A percentile compares a stretch with the other conserved stretches of the same genome.
phyloP scores from a whole-genome alignment of 2,888 invertebrate genomes.

The Microplitis manilae region DNA sequence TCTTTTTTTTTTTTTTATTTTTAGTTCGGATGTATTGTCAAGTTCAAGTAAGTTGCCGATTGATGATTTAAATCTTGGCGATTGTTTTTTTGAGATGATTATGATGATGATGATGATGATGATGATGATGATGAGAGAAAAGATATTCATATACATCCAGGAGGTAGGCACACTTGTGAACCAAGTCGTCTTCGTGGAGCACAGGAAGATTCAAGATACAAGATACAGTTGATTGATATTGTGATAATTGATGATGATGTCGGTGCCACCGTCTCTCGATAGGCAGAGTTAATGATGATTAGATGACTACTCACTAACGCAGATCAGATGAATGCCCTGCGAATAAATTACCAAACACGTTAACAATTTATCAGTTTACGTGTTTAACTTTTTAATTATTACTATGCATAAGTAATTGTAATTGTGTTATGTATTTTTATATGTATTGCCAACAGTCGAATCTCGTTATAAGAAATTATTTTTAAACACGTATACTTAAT shows the following conservation, averaged over 20 bases:
- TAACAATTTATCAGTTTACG: conserved; percentile 23
- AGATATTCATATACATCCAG: conserved; percentile 42
- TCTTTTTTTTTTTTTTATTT: background rate
- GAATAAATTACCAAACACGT: conserved; percentile 40
- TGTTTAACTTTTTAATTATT: background rate
- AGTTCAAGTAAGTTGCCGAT: background rate
- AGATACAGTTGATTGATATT: conserved; percentile 5
- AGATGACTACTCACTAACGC: conserved; percentile 21
- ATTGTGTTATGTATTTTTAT: background rate
- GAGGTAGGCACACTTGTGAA: conserved; percentile 47
- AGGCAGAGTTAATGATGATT: conserved; percentile 5
- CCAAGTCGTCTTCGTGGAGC: conserved; percentile 46
- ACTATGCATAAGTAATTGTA: background rate
- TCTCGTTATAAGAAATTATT: background rate
- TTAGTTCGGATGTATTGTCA: conserved; percentile 18
- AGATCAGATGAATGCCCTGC: conserved; percentile 35
- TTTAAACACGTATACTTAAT: background rate
- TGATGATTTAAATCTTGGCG: conserved; percentile 9
- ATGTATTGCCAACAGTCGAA: background rate
- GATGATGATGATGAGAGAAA: background rate
- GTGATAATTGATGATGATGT: conserved; percentile 5
- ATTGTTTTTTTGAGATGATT: background rate
- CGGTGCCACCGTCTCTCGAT: conserved; percentile 2
- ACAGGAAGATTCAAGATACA: conserved; percentile 1
- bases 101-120: background rate